Evolutionary conservation across 2,888 invertebrate genomes (phyloP).

Genomic region (Sminthurinus aureus): DNA sequence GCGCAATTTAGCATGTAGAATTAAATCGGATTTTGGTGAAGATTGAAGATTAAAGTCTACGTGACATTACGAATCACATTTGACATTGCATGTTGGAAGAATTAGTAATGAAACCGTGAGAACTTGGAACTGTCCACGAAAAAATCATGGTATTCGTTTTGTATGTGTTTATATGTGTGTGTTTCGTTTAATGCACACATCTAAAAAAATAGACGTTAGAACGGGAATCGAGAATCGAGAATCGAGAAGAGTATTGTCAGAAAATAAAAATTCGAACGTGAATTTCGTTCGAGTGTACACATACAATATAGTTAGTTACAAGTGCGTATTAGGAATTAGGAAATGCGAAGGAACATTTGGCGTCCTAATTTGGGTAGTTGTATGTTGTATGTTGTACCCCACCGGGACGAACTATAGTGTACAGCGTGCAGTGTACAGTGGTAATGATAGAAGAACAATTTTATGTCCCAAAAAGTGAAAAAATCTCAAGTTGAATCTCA

Average conservation of each 20-base stretch:
- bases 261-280: slow-evolving; percentile 38
- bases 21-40: no score
- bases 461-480: slow-evolving; percentile 45
- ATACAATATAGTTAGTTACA: not conserved
- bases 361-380: slow-evolving; percentile 39
- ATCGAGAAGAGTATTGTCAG: slow-evolving; percentile 23
- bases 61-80: not conserved
- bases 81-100: slow-evolving; percentile 21
- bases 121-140: slow-evolving; percentile 26
- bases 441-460: slow-evolving; percentile 40
- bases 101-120: slow-evolving; percentile 40
- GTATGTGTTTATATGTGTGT: no score
- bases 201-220: not conserved
- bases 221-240: not conserved
- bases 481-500: slow-evolving; percentile 34
- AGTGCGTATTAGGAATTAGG: slow-evolving; percentile 24
- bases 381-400: slow-evolving; percentile 13
- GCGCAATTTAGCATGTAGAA: not conserved
- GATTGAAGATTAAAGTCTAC: no score
- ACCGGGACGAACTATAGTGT: slow-evolving; percentile 36
- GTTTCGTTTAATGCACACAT: not conserved
- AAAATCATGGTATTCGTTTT: not conserved
- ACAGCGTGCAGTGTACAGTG: slow-evolving; percentile 23
- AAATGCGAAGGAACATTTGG: slow-evolving; percentile 29
- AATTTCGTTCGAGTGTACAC: not conserved